These are phyloP conservation scores for Muscicapa striata DNA, from an alignment of 2,797 vertebrate species.

Conservation along the genomic window DNA sequence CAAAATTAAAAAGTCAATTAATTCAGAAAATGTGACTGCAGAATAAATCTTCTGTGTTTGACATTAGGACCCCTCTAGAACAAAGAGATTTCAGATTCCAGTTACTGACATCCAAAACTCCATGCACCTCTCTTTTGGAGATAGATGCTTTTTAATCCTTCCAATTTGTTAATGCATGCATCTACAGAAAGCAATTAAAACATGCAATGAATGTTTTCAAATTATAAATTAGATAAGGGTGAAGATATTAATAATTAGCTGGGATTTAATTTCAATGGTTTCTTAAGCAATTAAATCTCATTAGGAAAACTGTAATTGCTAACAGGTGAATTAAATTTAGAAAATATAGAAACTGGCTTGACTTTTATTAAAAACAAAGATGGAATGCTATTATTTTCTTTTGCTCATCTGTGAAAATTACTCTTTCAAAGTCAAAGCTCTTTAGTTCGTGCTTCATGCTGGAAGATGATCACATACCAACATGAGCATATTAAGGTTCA, in stretches of 20 bases:
- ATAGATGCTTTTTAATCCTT: not conserved
- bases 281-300: not conserved
- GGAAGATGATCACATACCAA: not conserved
- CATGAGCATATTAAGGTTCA: not conserved
- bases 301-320: not conserved
- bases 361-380: not conserved
- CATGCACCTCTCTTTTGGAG: not conserved
- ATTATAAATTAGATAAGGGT: not conserved
- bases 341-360: not conserved
- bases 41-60: not conserved
- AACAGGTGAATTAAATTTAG: not conserved
- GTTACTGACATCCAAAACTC: not conserved
- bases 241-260: not conserved
- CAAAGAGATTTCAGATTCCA: not conserved
- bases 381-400: not conserved
- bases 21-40: not conserved
- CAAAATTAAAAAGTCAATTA: not conserved
- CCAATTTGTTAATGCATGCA: not conserved
- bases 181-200: not conserved
- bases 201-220: not conserved
- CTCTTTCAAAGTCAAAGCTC: not conserved
- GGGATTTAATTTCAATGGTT: not conserved
- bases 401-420: not conserved
- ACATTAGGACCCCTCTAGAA: not conserved
- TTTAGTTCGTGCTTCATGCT: not conserved